A percentile compares a stretch with the other conserved stretches of the same genome.
Evolutionary conservation across 2,888 invertebrate genomes (phyloP).

Genomic region (Piscicola geometra): DNA sequence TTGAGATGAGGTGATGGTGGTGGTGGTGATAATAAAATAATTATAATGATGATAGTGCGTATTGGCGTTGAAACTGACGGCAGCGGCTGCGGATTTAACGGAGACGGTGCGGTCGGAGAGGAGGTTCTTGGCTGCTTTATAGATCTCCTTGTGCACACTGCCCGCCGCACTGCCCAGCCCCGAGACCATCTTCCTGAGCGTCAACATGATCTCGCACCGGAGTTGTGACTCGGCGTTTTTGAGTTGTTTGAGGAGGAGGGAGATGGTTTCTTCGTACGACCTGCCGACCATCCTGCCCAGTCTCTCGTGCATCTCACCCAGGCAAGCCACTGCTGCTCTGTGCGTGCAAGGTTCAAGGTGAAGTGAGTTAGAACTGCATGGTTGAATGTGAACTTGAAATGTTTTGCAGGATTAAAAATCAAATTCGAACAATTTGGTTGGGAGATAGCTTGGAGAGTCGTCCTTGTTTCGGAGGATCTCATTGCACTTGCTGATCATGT

Average conservation of each 20-base stretch:
- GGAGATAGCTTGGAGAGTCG: constrained; percentile 90
- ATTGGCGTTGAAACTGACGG: constrained; percentile 60
- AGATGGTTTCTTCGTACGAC: constrained; percentile 94
- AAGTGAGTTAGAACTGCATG: too few species aligned
- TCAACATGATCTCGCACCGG: constrained; percentile 91
- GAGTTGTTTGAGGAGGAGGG: constrained; percentile 80
- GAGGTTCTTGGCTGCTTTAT: constrained; percentile 72
- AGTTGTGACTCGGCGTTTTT: constrained; percentile 83
- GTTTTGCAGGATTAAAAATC: too few species aligned
- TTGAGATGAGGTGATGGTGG: too few species aligned
- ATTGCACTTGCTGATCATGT: constrained; percentile 95
- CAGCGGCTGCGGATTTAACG: constrained; percentile 86
- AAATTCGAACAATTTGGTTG: constrained; percentile 85
- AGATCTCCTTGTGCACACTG: constrained; percentile 60
- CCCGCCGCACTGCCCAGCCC: constrained; percentile 92
- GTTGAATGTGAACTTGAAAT: too few species aligned
- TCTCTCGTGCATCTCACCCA: constrained; percentile 93
- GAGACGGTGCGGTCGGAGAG: constrained; percentile 85
- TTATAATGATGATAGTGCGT: background rate
- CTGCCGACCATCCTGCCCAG: constrained; percentile 97
- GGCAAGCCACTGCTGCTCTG: constrained; percentile 89
- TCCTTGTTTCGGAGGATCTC: constrained; percentile 93
- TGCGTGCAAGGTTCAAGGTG: too few species aligned
- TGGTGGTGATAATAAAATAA: background rate
- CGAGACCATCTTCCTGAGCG: constrained; percentile 81